phyloP scores from a whole-genome alignment of 2,797 vertebrate genomes.

The Argya squamiceps region DNA sequence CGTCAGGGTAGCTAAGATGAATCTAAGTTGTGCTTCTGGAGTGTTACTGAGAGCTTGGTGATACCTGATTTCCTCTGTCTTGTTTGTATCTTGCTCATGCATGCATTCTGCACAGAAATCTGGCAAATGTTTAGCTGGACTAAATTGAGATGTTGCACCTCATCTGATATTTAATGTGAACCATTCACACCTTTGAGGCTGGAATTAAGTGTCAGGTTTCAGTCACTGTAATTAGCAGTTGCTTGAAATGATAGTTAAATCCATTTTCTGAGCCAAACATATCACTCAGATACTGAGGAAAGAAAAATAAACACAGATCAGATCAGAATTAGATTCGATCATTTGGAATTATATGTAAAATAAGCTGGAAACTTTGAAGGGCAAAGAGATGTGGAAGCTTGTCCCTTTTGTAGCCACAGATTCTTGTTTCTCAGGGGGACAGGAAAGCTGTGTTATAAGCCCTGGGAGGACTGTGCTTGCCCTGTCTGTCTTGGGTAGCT shows the following conservation, averaged over 20 bases:
- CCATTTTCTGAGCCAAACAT: neutral
- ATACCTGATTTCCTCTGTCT: neutral
- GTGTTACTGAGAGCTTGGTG: neutral
- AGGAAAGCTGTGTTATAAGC: neutral
- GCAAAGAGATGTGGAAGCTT: neutral
- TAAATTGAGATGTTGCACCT: neutral
- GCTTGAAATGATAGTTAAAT: constrained; percentile 16
- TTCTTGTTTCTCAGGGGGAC: neutral
- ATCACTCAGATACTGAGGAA: neutral
- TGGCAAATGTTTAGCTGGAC: neutral
- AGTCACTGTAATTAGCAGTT: constrained; percentile 29
- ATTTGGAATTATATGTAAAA: neutral
- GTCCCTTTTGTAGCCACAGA: neutral
- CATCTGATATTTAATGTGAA: neutral
- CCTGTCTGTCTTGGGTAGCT: neutral
- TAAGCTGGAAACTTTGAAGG: neutral
- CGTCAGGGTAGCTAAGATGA: neutral
- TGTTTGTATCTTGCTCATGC: neutral
- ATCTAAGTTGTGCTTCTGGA: neutral
- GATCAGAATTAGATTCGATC: neutral
- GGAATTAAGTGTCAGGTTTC: constrained; percentile 2
- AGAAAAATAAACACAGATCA: constrained; percentile 19
- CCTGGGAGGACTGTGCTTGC: neutral
- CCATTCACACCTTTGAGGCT: neutral
- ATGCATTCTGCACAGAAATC: neutral